Conservation (phyloP, 2,797 vertebrate genomes). For the Sebastes hubbsi region DNA sequence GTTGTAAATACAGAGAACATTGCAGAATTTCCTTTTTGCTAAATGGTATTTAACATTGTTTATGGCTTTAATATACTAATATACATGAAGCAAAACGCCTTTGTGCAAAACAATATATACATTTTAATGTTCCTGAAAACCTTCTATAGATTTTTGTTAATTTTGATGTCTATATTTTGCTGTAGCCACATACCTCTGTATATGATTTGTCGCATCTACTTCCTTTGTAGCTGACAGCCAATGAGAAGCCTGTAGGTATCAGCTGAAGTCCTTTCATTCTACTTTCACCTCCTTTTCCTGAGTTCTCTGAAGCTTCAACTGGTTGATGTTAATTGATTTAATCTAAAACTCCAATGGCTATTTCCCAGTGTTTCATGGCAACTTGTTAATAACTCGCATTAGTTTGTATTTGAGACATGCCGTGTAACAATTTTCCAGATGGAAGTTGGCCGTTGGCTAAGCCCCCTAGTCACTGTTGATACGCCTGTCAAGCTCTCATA, state of each 20-base stretch:
- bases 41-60: background rate
- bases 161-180: background rate
- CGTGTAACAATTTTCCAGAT: background rate
- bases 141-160: background rate
- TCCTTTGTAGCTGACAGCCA: constrained; percentile 77
- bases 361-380: background rate
- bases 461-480: too few relatives aligned
- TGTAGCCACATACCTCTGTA: background rate
- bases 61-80: background rate
- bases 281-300: background rate
- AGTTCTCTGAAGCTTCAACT: background rate
- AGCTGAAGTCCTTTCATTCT: constrained; percentile 29
- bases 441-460: background rate
- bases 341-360: background rate
- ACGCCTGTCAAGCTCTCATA: background rate
- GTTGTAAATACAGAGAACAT: background rate
- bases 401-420: background rate
- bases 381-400: background rate
- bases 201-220: constrained; percentile 49
- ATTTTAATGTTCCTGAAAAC: background rate
- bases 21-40: background rate
- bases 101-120: background rate
- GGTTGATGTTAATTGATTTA: background rate
- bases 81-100: background rate
- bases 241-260: constrained; percentile 88